These are phyloP conservation scores for Zeus faber DNA, from an alignment of 2,113 vertebrate genomes.

Conservation along the genomic window DNA sequence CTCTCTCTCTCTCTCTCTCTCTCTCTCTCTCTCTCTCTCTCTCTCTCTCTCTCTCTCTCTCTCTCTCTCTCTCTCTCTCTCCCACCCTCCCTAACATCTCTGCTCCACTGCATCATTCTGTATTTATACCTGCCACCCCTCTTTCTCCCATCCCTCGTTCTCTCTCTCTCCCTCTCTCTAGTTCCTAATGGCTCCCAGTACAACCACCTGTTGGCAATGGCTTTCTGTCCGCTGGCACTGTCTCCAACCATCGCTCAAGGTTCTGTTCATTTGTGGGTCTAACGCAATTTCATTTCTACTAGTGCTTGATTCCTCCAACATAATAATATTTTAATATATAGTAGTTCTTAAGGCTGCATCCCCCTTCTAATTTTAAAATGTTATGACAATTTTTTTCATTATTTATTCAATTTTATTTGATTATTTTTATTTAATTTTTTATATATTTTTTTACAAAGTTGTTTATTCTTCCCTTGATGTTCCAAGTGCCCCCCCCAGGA, in stretches of 20 bases:
- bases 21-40: conserved; percentile 1
- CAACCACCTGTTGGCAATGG: conserved; percentile 49
- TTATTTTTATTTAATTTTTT: too few relatives aligned
- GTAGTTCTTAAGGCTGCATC: too few relatives aligned
- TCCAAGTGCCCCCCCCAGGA: too few relatives aligned
- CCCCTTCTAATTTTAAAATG: too few relatives aligned
- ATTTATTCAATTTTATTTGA: too few relatives aligned
- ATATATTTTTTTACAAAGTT: too few relatives aligned
- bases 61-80: conserved; percentile 4
- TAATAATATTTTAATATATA: too few relatives aligned
- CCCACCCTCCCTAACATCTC: conserved; percentile 31
- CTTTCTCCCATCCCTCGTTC: conserved; percentile 19
- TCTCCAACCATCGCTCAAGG: conserved; percentile 13
- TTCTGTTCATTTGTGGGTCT: too few relatives aligned
- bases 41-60: background rate
- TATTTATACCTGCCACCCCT: conserved; percentile 62
- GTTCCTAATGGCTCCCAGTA: conserved; percentile 38
- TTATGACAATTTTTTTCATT: too few relatives aligned
- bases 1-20: conserved; percentile 29
- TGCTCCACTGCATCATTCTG: conserved; percentile 62
- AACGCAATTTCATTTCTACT: too few relatives aligned
- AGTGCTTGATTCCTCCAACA: too few relatives aligned
- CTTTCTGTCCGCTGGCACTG: conserved; percentile 15
- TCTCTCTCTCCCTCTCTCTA: conserved; percentile 39
- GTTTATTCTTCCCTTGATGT: too few relatives aligned